Base-by-base conservation (phyloP, 2,888 invertebrate genomes). In the Corythucha ciliata region DNA sequence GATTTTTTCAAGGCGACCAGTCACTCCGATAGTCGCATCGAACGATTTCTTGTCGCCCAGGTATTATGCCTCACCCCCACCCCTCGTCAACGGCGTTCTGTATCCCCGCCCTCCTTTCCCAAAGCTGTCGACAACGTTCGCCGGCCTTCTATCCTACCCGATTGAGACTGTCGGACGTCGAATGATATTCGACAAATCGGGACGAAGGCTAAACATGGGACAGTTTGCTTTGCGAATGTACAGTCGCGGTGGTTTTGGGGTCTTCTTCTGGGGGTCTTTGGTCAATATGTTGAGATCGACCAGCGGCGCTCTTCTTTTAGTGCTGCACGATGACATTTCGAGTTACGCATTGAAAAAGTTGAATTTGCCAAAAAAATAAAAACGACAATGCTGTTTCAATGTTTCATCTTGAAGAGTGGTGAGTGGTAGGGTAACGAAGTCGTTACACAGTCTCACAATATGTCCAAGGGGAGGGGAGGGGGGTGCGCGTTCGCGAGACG, bases 81-180 rank as follows among this genome's bases (percentile, higher is more conserved):
- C n/a, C n/a, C n/a, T n/a, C n/a, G n/a, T n/a, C n/a, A n/a, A n/a
- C n/a, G n/a, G n/a, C n/a, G n/a, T n/a, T n/a, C n/a, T n/a, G n/a
- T n/a, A 36, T 14, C 16, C 8, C n/a, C 36, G 7, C 24, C 18
- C 14, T 41, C 8, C 29, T 2, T 16, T 18, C 8, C 26, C n/a
- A 16, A 26, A 42, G 42, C 12, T 42, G n/a, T 42, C 42, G 10
- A 42, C 42, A 2, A 42, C 27, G 3, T 21, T 42, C 3, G 42
- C 42, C n/a, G 42, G 42, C 4, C 14, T 42, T 14, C 12, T 33
- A 1, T 24, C 45, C 1, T 45, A 45, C 22, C 45, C 45, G 1
- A 32, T 45, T 22, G 45, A 45, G 24, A 45, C 45, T 22, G 24
- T 45, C 32, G 45, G 45, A n/a, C 45, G 45, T 22, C 18, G 29